A percentile compares a stretch with the other conserved stretches of the same genome.
These are phyloP conservation scores for Phalacrocorax aristotelis DNA, from an alignment of 2,113 vertebrate genomes.

Conservation along the genomic window DNA sequence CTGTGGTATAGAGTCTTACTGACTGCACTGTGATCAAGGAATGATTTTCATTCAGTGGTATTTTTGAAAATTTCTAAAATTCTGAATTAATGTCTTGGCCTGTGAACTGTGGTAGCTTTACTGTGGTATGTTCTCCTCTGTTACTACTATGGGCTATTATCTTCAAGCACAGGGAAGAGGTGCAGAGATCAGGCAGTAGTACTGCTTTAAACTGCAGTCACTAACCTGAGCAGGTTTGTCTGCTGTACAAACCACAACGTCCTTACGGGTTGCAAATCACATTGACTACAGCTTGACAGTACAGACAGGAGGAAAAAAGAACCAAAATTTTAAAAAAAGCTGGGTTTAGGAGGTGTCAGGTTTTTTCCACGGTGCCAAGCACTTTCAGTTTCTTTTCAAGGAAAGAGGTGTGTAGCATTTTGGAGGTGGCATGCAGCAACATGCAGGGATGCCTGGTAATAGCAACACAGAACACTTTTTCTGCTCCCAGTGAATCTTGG, in stretches of 20 bases:
- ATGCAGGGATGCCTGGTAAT: not conserved
- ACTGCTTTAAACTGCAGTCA: not conserved
- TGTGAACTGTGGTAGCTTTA: not conserved
- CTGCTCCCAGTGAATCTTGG: not conserved
- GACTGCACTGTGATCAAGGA: not conserved
- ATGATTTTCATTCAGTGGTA: not conserved
- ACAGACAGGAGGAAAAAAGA: not conserved
- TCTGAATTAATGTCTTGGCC: not conserved
- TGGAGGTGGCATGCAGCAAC: not conserved
- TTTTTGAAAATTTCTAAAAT: not conserved
- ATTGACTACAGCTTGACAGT: not conserved
- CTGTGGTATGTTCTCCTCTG: rapidly evolving
- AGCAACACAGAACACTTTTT: not conserved
- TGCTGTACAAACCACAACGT: rapidly evolving
- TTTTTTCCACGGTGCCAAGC: not conserved
- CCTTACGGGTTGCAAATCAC: not conserved
- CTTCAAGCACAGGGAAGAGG: not conserved
- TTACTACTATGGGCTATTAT: not conserved
- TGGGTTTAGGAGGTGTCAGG: not conserved
- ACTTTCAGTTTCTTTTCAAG: not conserved
- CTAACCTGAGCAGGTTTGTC: not conserved
- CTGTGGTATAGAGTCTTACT: not conserved
- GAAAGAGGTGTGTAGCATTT: not conserved
- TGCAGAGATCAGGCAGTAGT: rapidly evolving
- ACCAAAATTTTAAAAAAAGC: not conserved